A percentile compares a stretch with the other conserved stretches of the same genome.
phyloP scores from a whole-genome alignment of 2,888 invertebrate genomes.

The Lochmaea capreae region DNA sequence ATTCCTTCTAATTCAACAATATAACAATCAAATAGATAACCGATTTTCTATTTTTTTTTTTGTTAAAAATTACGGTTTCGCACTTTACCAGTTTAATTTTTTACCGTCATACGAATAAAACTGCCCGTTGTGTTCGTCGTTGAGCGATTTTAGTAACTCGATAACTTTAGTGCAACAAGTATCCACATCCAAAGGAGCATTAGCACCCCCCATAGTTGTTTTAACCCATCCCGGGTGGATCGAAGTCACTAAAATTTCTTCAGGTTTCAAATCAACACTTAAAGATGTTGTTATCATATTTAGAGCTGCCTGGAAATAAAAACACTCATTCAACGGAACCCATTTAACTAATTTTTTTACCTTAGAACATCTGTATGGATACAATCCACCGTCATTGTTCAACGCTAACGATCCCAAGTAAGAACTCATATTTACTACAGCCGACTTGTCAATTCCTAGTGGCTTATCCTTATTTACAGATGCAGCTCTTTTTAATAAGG shows the following conservation, averaged over 20 bases:
- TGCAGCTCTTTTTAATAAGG: conserved; percentile 78
- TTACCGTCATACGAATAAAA: conserved; percentile 85
- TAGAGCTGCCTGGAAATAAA: conserved; percentile 76
- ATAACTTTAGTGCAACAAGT: conserved; percentile 76
- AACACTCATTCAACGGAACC: conserved; percentile 12
- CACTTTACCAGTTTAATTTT: conserved; percentile 77
- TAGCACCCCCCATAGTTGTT: conserved; percentile 88
- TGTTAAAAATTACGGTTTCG: not conserved
- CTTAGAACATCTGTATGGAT: conserved; percentile 90
- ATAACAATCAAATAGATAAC: too few relatives aligned
- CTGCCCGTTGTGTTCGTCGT: conserved; percentile 77
- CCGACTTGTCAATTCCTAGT: conserved; percentile 74
- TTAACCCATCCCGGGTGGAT: conserved; percentile 94
- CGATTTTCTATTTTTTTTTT: too few relatives aligned
- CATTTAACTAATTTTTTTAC: conserved; percentile 63
- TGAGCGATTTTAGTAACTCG: conserved; percentile 72
- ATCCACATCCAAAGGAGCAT: conserved; percentile 80
- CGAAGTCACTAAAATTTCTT: conserved; percentile 78
- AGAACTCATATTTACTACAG: conserved; percentile 87
- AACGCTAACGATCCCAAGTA: conserved; percentile 81
- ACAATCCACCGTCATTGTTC: conserved; percentile 83
- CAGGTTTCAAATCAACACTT: conserved; percentile 81
- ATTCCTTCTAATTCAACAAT: too few relatives aligned
- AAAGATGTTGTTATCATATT: conserved; percentile 89
- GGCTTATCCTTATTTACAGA: conserved; percentile 67